These are phyloP conservation scores for Sycobia sp. DNA, from an alignment of 1,140 invertebrate genomes.

Conservation along the genomic window DNA sequence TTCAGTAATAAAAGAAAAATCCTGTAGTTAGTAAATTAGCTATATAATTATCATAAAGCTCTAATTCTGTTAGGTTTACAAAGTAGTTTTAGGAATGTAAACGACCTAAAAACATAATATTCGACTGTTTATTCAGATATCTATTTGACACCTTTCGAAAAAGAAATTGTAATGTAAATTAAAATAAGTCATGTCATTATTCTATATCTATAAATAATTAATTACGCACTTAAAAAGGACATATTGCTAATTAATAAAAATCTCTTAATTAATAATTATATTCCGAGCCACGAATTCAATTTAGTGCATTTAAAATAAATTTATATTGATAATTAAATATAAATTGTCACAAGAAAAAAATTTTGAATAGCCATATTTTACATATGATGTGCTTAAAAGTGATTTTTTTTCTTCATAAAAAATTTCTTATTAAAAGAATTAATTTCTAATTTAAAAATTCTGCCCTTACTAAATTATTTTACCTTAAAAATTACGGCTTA, in stretches of 20 bases:
- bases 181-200: slow-evolving; percentile 13
- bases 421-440: background rate
- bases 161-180: slow-evolving; percentile 12
- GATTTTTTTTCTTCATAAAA: background rate
- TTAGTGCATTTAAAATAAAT: slow-evolving; percentile 30
- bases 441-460: slow-evolving; percentile 8
- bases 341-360: background rate
- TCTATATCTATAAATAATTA: slow-evolving; percentile 13
- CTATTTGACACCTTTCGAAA: slow-evolving; percentile 3
- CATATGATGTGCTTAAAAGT: slow-evolving; percentile 15
- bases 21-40: slow-evolving; percentile 40
- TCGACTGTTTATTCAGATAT: slow-evolving; percentile 31
- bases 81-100: slow-evolving; percentile 36
- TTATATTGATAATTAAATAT: slow-evolving; percentile 10
- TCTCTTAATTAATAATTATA: slow-evolving; percentile 26
- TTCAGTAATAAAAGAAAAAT: slow-evolving; percentile 33
- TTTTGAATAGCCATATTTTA: background rate
- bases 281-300: slow-evolving; percentile 32
- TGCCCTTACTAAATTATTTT: slow-evolving; percentile 3
- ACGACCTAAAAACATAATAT: slow-evolving; percentile 21
- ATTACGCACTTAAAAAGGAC: slow-evolving; percentile 14
- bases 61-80: slow-evolving; percentile 42
- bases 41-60: slow-evolving; percentile 40
- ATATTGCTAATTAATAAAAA: slow-evolving; percentile 21
- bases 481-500: slow-evolving; percentile 15